Conservation (phyloP, 2,113 vertebrate species). For the Tinamus guttatus region DNA sequence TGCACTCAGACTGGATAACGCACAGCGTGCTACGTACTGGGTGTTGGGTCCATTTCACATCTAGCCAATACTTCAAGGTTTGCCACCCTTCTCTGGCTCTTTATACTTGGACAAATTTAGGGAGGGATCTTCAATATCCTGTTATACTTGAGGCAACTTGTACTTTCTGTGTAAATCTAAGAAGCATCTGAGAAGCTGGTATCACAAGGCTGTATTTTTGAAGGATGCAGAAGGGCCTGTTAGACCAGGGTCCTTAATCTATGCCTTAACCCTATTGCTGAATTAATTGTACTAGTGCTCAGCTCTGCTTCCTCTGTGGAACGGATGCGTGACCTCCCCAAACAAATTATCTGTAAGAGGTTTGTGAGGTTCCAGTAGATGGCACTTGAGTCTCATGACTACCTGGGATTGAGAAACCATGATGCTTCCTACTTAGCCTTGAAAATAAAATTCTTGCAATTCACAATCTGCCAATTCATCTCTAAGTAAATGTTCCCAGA, state of each 20-base stretch:
- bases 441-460: not conserved
- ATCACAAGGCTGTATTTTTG: not conserved
- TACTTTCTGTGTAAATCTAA: not conserved
- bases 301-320: not conserved
- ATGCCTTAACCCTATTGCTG: not conserved
- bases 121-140: not conserved
- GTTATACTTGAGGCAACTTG: not conserved
- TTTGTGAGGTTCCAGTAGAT: not conserved
- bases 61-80: not conserved
- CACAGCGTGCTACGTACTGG: not conserved
- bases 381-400: not conserved
- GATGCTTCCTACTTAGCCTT: not conserved
- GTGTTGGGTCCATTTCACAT: not conserved
- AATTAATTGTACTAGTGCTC: not conserved
- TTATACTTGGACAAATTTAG: not conserved
- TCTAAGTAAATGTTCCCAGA: not conserved
- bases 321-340: not conserved
- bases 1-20: not conserved
- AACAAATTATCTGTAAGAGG: not conserved
- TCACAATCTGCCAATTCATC: not conserved
- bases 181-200: not conserved
- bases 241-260: not conserved
- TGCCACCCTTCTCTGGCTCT: too few species aligned
- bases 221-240: not conserved
- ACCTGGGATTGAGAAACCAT: not conserved